Conservation (phyloP, 2,888 invertebrate genomes). For the Rosalia funebris region DNA sequence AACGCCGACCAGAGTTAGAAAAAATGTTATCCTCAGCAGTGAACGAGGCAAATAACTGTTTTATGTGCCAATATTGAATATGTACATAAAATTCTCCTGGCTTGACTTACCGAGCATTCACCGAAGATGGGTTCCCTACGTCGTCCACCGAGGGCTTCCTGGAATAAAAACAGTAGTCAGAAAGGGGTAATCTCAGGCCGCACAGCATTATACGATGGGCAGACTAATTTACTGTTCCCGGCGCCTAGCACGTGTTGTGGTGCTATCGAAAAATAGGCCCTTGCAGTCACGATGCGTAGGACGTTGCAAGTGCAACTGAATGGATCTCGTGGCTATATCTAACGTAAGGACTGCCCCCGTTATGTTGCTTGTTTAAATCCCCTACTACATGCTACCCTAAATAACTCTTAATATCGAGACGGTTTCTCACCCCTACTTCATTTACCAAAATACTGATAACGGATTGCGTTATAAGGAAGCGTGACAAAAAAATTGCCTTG, state of each 20-base stretch:
- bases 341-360: constrained; percentile 47
- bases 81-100: constrained; percentile 6
- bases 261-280: constrained; percentile 11
- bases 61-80: constrained; percentile 6
- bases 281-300: constrained; percentile 30
- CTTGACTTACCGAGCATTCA: constrained; percentile 85
- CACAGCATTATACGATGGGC: constrained; percentile 53
- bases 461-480: constrained; percentile 36
- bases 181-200: constrained; percentile 52
- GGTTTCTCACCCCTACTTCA: constrained; percentile 51
- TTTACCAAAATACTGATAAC: constrained; percentile 49
- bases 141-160: constrained; percentile 89
- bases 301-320: constrained; percentile 51
- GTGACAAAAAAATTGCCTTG: constrained; percentile 21
- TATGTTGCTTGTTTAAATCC: constrained; percentile 48
- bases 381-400: constrained; percentile 59
- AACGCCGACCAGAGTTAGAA: too few species aligned
- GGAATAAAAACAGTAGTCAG: constrained; percentile 67
- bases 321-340: constrained; percentile 38
- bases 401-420: constrained; percentile 60
- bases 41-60: not conserved
- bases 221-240: not conserved
- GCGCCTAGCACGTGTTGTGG: constrained; percentile 37
- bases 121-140: constrained; percentile 84
- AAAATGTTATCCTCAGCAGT: too few species aligned